Evolutionary conservation across 2,888 invertebrate genomes (phyloP), one percentile per base, ranked within the genome.

Genomic region (Drosophila paramelanica): DNA sequence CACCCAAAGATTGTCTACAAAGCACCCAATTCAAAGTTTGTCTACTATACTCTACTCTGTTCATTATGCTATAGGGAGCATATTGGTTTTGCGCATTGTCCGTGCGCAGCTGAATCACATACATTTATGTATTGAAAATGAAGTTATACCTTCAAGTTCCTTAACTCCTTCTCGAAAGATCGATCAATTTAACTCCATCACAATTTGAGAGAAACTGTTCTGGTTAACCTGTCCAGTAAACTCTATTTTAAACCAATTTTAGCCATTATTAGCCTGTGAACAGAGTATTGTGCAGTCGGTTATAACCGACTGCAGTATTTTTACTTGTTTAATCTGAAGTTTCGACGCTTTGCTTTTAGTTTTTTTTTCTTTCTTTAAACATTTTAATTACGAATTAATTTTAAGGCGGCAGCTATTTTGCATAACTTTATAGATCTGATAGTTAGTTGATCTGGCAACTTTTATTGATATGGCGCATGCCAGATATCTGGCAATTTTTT

Each of bases 1-100:
- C 77, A 73, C 60, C 77, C 79, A 76, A 76, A 76, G 76, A 76
- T 76, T 76, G 60, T 49, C 73, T 56, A 65, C 56, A 64, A 67
- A 65, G 39, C 42, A 50, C 38, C 20, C 20, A 17, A 52, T 10
- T 5, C 4, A 7, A 52, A 50, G 20, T 41, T 55, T 11, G 13
- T 25, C 39, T 23, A 23, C 23, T 23, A 41, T 58, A 33, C 11
- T 0, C 13, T 36, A 36, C 36, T 36, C 36, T 36, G 36, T 36
- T 36, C 36, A 36, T 5, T 36, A 13, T 4, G 36, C 36, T 5
- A 36, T 11, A 33, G 3, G 33, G 36, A 36, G 36, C 36, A 13
- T 36, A 36, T 36, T 13, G 4, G 13, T 36, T 36, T 10, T 31
- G 31, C 10, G 10, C 31, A 31, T 10, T 31, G 31, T 31, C 31